Evolutionary conservation across 1,140 invertebrate genomes (phyloP), one percentile per base, ranked within the genome.

Genomic region (Drosophila lacertosa): DNA sequence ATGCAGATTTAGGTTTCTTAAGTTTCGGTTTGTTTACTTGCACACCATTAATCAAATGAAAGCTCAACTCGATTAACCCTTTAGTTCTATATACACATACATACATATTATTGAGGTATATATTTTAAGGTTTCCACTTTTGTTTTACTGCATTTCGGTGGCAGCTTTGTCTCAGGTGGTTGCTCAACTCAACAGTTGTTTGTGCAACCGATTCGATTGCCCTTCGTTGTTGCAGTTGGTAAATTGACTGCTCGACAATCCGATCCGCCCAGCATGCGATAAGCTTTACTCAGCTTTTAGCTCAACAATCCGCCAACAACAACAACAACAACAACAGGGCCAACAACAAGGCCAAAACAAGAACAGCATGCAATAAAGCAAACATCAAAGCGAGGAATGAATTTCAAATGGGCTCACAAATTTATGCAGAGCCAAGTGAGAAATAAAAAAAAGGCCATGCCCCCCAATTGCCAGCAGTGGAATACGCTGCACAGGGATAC

Each of bases 351-450:
- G 11, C 20, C 7, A 53, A 11, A 53, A 37, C 33, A 33, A 22
- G 20, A 53, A 39, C n/a, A 18, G 15, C 59, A 51, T 66, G 66
- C 67, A 57, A 77, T 77, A 77, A 77, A 77, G 64, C 76, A 78
- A 79, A 79, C 70, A 79, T 78, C 63, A 78, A 77, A 73, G 54
- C 76, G 44, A 71, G 42, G 33, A 44, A 62, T 48, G 54, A 64
- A 69, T 67, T 69, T 57, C 48, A 70, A 78, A 70, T 74, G 64
- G 65, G 65, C 58, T 73, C 53, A 42, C n/a, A 73, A 73, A 78
- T 78, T 78, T 78, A 78, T 78, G 69, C 69, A 78, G 62, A 59
- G 76, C 72, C 75, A 72, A 69, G 37, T 51, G 39, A 67, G 47
- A 59, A 51, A 44, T 42, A 59, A 67, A 59, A 50, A 59, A 67